Evolutionary conservation across 2,888 invertebrate genomes (phyloP).

Genomic region (Polydrusus pterygomalis): DNA sequence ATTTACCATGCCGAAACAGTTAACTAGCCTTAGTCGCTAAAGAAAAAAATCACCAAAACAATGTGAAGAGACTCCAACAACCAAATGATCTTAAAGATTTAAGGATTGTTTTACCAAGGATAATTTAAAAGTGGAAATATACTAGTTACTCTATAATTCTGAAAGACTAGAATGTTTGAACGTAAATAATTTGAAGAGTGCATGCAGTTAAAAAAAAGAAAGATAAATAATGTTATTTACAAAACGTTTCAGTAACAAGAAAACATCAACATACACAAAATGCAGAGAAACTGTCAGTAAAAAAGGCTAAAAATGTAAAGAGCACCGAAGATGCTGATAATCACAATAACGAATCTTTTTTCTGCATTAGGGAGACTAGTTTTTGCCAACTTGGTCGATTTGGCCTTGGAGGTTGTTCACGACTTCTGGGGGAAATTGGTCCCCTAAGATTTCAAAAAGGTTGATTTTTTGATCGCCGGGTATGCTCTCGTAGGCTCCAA

Average conservation of each 20-base stretch:
- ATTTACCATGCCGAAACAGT: too few relatives aligned
- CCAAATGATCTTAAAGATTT: too few relatives aligned
- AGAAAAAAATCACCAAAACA: too few relatives aligned
- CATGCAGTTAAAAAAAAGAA: not conserved
- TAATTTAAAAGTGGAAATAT: not conserved
- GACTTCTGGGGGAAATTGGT: conserved; percentile 90
- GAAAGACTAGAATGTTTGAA: conserved; percentile 12
- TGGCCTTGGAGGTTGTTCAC: conserved; percentile 91
- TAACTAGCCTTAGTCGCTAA: too few relatives aligned
- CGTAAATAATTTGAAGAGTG: not conserved
- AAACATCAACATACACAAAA: not conserved
- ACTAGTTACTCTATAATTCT: not conserved
- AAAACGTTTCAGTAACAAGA: not conserved
- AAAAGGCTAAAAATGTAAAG: not conserved
- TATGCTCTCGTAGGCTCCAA: conserved; percentile 90
- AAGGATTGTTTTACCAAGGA: not conserved
- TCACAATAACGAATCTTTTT: conserved; percentile 15
- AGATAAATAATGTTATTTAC: conserved; percentile 2
- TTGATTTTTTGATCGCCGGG: conserved; percentile 90
- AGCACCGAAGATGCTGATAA: conserved; percentile 14
- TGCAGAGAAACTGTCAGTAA: not conserved
- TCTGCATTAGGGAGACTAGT: conserved; percentile 68
- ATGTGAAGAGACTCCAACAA: too few relatives aligned
- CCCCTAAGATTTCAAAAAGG: conserved; percentile 88
- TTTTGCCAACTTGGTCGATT: conserved; percentile 87